A percentile compares a stretch with the other conserved stretches of the same genome.
These are phyloP conservation scores for Mallotus villosus DNA, from an alignment of 2,797 vertebrate genomes.

Conservation along the genomic window DNA sequence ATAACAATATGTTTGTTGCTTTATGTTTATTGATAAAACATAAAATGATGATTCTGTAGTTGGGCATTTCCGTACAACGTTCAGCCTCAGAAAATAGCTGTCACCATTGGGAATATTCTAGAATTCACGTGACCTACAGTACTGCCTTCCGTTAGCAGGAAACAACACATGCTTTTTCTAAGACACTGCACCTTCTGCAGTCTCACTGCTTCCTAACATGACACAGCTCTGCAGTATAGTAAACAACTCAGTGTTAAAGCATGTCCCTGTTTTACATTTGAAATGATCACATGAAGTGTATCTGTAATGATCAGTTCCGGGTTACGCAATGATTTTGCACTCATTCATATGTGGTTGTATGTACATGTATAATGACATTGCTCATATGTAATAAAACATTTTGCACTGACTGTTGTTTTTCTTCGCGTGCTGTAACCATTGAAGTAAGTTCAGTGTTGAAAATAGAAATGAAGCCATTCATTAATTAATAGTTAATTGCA, in stretches of 20 bases:
- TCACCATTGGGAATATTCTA: constrained; percentile 11
- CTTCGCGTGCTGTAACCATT: not conserved
- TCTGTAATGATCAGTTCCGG: not conserved
- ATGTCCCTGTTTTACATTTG: not conserved
- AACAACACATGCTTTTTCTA: constrained; percentile 50
- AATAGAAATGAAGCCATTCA: not conserved
- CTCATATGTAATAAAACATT: not conserved
- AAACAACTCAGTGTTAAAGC: not conserved
- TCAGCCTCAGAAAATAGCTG: not conserved
- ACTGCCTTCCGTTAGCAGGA: constrained; percentile 58
- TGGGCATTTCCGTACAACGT: too few relatives aligned
- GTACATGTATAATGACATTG: not conserved
- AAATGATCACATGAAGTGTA: not conserved
- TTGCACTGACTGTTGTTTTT: not conserved
- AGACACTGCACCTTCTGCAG: constrained; percentile 17
- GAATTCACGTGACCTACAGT: constrained; percentile 49
- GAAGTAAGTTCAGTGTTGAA: not conserved
- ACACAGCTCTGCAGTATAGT: not conserved
- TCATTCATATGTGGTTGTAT: not conserved
- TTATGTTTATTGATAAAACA: too few relatives aligned
- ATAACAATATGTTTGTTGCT: too few relatives aligned
- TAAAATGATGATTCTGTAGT: too few relatives aligned
- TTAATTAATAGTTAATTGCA: too few relatives aligned
- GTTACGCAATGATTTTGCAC: not conserved
- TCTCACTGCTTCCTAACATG: constrained; percentile 47